Conservation (phyloP, 2,888 invertebrate species). For the Julus scanicus region DNA sequence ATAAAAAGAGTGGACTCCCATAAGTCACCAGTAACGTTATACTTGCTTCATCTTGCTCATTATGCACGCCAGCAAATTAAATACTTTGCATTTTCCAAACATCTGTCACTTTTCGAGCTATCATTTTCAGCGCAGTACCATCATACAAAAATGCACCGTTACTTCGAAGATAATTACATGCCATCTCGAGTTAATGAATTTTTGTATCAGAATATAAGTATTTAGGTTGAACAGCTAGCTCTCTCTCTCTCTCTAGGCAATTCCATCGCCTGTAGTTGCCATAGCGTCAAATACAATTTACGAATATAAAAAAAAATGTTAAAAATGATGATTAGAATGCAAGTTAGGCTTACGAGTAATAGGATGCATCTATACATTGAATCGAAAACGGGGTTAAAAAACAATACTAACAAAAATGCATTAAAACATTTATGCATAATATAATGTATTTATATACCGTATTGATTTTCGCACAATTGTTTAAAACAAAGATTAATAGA, state of each 20-base stretch:
- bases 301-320: not conserved
- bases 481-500: too few species aligned
- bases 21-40: not conserved
- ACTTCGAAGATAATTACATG: constrained; percentile 42
- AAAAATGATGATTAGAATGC: constrained; percentile 11
- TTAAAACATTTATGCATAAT: not conserved
- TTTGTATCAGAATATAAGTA: constrained; percentile 36
- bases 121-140: constrained; percentile 19
- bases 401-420: not conserved
- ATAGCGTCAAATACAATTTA: constrained; percentile 30
- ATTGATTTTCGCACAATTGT: too few species aligned
- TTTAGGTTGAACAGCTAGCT: constrained; percentile 41
- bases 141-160: constrained; percentile 18
- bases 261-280: constrained; percentile 5
- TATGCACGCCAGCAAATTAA: constrained; percentile 40
- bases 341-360: not conserved
- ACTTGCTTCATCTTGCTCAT: constrained; percentile 36
- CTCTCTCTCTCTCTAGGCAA: constrained; percentile 20
- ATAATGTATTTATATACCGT: too few species aligned
- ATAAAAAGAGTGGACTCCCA: not conserved
- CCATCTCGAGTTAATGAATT: constrained; percentile 47
- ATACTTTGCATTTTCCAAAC: constrained; percentile 47
- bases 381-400: not conserved
- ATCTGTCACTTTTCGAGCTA: constrained; percentile 44
- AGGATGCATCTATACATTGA: not conserved